Percentiles rank a stretch among this genome's conserved stretches.
Evolutionary conservation across 2,797 vertebrate genomes (phyloP).

Genomic region (Falco cherrug): DNA sequence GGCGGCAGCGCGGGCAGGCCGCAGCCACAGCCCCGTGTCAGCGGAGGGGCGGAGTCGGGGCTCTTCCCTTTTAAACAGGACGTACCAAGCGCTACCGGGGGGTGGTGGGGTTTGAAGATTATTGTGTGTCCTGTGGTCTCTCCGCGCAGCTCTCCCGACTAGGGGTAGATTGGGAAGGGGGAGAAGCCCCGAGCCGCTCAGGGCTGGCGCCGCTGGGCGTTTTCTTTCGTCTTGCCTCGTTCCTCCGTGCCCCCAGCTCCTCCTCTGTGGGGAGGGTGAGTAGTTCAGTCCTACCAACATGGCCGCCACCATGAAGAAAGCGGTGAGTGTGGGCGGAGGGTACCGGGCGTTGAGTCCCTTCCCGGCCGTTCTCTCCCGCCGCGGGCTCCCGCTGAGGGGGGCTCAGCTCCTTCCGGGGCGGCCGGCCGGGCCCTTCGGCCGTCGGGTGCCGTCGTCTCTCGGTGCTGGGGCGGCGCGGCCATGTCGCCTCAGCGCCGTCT

Average conservation of each 20-base stretch:
- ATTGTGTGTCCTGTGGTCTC: rapidly evolving
- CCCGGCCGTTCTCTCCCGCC: rapidly evolving
- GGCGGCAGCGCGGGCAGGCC: not conserved
- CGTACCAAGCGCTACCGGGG: not conserved
- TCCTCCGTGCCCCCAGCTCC: rapidly evolving
- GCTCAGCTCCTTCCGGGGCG: not conserved
- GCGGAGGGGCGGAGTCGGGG: not conserved
- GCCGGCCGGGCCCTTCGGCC: not conserved
- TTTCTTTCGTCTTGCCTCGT: rapidly evolving
- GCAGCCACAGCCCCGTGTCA: rapidly evolving
- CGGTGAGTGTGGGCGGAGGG: slow-evolving; percentile 69
- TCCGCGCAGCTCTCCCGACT: rapidly evolving
- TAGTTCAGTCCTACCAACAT: slow-evolving; percentile 65
- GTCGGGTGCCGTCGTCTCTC: not conserved
- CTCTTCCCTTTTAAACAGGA: not conserved
- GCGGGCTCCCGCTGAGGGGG: no score
- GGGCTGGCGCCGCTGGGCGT: rapidly evolving
- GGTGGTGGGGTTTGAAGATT: rapidly evolving
- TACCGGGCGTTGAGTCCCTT: rapidly evolving
- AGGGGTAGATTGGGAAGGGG: rapidly evolving
- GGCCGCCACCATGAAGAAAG: slow-evolving; percentile 88
- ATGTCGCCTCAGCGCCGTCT: not conserved
- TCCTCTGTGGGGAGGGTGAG: rapidly evolving
- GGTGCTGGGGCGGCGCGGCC: not conserved
- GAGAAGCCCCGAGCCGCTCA: rapidly evolving